Base-by-base conservation (phyloP, 2,888 invertebrate genomes). In the Pilophorus perplexus region DNA sequence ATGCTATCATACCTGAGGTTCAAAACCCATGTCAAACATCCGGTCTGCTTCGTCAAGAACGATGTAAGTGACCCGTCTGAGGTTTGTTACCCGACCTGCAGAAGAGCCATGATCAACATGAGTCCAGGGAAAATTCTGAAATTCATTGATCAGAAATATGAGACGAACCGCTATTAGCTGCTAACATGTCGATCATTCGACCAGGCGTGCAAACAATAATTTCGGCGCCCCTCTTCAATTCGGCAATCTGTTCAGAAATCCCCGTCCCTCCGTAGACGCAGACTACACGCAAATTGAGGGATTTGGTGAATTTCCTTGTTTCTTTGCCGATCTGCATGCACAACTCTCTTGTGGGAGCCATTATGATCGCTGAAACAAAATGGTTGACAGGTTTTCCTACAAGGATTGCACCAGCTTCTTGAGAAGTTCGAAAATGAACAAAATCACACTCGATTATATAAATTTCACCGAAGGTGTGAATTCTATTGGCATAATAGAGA, bases 1-100 rank as follows among this genome's bases (percentile, higher is more conserved):
- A n/a, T n/a, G n/a, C n/a, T n/a, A n/a, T n/a, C n/a, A n/a, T n/a
- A 62, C 62, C 82, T 96, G 95, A 0, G 95, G 96, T 78, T 99
- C 99, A 76, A 99, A 99, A 16, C 97, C 97, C 96, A 99, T 97
- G 77, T 99, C 99, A 77, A 99, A 99, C 99, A 99, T 99, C 42
- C 99, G 83, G 78, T 99, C 99, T 0, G 99, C 99, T 79, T 99
- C 99, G 77, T 99, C 99, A 37, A 99, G 79, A 1, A 99, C 99
- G 44, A 99, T 87, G 76, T 97, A 99, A 0, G 98, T 98, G 40
- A 96, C 94, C 42, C 99, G 82, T n/a, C 92, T 83, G 68, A 99
- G 80, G 79, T 99, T 99, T 5, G 99, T 99, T 1, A 99, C 98
- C 72, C 95, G 85, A 1, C 62, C 62, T 62, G 48, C 33, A 33